A percentile compares a stretch with the other conserved stretches of the same genome.
Conservation (phyloP, 2,113 vertebrate genomes). For the Meriones unguiculatus region DNA sequence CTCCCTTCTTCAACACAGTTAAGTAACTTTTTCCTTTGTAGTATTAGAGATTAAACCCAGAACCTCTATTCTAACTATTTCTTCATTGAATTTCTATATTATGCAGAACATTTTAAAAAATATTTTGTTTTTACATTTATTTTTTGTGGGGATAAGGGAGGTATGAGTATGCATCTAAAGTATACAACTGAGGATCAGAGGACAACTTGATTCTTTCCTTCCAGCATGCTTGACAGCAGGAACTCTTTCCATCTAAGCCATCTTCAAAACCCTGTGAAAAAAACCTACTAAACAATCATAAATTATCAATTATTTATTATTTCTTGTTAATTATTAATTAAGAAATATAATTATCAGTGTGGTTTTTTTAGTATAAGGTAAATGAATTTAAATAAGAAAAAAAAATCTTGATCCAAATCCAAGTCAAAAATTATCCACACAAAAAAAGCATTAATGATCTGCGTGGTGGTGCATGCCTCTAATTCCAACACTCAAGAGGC, state of each 20-base stretch:
- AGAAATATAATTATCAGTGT: slow-evolving; percentile 22
- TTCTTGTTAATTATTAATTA: no score
- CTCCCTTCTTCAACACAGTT: slow-evolving; percentile 19
- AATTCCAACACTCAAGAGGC: background rate
- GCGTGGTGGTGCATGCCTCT: background rate
- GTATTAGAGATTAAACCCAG: background rate
- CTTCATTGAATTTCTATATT: background rate
- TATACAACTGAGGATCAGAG: background rate
- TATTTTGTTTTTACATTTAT: background rate
- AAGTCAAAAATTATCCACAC: slow-evolving; percentile 43
- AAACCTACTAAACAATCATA: background rate
- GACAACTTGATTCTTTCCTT: background rate
- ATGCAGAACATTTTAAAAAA: background rate
- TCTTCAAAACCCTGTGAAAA: background rate
- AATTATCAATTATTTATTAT: background rate
- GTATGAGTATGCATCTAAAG: background rate
- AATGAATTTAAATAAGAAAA: slow-evolving; percentile 42
- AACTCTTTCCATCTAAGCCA: background rate
- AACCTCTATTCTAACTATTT: background rate
- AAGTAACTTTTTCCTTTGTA: background rate
- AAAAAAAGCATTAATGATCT: background rate
- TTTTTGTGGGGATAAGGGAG: background rate
- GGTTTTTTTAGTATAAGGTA: slow-evolving; percentile 13
- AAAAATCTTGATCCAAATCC: background rate
- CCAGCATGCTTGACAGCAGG: background rate